Conservation (phyloP, 2,113 vertebrate genomes). For the Peromyscus polionotus region DNA sequence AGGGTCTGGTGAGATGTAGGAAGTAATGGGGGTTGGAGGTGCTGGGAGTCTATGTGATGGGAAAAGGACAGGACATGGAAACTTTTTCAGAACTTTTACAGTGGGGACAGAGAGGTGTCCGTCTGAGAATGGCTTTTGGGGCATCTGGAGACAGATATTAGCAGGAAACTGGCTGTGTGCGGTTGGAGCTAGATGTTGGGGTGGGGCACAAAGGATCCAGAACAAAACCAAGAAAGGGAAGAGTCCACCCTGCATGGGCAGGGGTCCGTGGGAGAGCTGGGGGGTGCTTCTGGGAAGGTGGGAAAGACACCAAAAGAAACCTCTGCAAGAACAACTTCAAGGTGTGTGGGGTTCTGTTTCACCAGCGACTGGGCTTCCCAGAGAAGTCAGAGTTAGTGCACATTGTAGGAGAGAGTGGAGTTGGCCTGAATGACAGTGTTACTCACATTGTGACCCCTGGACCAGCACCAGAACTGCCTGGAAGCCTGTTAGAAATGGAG, state of each 20-base stretch:
- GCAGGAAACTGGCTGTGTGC: neutral
- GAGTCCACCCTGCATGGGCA: neutral
- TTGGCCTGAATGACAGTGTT: neutral
- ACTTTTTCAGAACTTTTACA: neutral
- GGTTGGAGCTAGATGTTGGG: neutral
- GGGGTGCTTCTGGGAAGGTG: conserved; percentile 3
- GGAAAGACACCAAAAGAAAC: conserved; percentile 3
- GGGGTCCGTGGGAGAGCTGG: neutral
- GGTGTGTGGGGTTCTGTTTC: conserved; percentile 23
- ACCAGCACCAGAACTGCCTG: neutral
- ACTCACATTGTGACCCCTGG: neutral
- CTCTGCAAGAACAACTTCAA: conserved; percentile 29
- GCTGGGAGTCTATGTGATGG: neutral
- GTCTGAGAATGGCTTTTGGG: neutral
- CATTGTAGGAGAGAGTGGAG: neutral
- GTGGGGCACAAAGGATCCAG: neutral
- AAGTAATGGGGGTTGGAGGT: neutral
- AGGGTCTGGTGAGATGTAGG: neutral
- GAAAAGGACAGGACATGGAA: neutral
- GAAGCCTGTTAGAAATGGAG: neutral
- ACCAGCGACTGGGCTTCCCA: conserved; percentile 44
- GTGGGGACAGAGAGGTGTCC: neutral
- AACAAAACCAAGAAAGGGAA: neutral
- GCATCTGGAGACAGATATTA: neutral
- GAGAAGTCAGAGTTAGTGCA: neutral